Evolutionary conservation across 2,888 invertebrate species (phyloP).

Genomic region (Syrista parreyssii): DNA sequence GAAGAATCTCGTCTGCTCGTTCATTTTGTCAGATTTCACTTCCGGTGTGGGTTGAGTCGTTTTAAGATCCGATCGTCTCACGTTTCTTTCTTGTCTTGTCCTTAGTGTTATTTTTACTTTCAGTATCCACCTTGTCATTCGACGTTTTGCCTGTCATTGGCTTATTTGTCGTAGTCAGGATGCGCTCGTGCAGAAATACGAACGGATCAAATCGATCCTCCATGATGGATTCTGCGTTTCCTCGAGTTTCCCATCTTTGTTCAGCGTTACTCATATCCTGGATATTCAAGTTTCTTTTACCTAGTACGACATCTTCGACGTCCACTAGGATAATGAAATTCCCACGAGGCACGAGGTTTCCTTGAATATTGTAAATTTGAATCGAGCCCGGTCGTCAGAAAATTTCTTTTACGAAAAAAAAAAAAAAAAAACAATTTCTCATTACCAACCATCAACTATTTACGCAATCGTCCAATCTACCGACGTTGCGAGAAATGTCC

Average conservation of each 20-base stretch:
- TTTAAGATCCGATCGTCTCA: neutral
- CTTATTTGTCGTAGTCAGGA: neutral
- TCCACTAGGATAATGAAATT: neutral
- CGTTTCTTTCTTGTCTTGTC: neutral
- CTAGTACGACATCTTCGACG: neutral
- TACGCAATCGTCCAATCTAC: neutral
- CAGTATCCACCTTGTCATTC: neutral
- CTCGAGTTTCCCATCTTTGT: constrained; percentile 2
- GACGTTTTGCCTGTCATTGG: neutral
- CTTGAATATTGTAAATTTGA: neutral
- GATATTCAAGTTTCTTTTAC: neutral
- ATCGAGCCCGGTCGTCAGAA: neutral
- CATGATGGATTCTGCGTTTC: constrained; percentile 3
- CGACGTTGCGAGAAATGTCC: neutral
- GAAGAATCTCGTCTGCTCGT: neutral
- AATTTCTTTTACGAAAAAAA: neutral
- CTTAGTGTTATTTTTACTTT: neutral
- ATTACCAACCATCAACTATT: neutral
- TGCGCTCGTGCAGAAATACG: constrained; percentile 15
- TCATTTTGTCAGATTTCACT: neutral
- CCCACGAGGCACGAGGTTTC: neutral
- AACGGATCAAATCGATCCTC: constrained; percentile 12
- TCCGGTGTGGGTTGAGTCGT: neutral
- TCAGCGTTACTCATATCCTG: neutral
- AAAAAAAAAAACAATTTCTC: neutral